Evolutionary conservation across 2,797 vertebrate species (phyloP).

Genomic region (Nasua narica): DNA sequence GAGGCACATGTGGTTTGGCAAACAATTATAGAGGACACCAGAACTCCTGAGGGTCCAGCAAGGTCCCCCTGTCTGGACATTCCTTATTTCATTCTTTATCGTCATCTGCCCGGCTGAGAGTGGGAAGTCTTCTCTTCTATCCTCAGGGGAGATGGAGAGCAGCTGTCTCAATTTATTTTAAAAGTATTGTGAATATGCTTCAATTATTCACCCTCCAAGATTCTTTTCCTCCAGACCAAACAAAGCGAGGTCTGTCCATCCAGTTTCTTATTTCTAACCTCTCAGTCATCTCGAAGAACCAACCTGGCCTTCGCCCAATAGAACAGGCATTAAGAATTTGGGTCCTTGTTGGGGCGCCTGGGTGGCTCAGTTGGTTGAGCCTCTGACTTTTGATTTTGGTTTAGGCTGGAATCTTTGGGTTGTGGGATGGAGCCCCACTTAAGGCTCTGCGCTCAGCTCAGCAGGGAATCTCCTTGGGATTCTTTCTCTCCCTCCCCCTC

Average conservation of each 20-base stretch:
- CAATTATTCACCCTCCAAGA: neutral
- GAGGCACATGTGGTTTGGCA: neutral
- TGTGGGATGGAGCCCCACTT: neutral
- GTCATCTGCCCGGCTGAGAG: neutral
- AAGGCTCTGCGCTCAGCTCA: neutral
- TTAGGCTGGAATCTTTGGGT: neutral
- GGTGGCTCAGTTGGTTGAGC: neutral
- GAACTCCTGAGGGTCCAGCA: neutral
- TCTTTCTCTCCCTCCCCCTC: neutral
- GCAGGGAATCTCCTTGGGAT: neutral
- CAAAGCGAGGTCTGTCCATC: neutral
- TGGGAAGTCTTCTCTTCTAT: neutral
- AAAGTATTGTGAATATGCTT: neutral
- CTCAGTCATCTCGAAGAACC: neutral
- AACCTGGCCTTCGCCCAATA: neutral
- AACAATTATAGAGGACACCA: neutral
- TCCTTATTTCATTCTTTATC: neutral
- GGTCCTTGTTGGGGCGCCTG: neutral
- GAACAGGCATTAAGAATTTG: neutral
- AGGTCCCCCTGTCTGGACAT: neutral
- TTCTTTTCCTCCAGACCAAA: neutral
- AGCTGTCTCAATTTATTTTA: constrained; percentile 30
- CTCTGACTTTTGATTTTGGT: neutral
- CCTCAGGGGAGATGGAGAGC: neutral
- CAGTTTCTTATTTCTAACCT: neutral